Conservation (phyloP, 30 jellyfish, hydroid and myxozoan species). For the Turritopsis dohrnii region DNA sequence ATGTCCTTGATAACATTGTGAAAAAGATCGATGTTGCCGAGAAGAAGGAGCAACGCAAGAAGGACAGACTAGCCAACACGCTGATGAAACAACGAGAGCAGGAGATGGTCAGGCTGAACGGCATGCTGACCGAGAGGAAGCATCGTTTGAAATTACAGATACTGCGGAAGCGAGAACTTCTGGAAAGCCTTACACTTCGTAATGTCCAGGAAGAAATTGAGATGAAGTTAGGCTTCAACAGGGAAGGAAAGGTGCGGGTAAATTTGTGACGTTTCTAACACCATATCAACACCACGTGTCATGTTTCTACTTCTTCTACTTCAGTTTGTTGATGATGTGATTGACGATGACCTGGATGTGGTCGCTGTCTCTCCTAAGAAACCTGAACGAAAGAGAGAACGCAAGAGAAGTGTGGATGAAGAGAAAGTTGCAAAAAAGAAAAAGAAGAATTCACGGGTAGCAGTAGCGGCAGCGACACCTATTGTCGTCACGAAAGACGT, state of each 20-base stretch:
- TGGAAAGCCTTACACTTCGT: constrained; percentile 15
- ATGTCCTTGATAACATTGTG: constrained; percentile 22
- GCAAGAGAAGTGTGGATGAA: not conserved
- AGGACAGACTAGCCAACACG: not conserved
- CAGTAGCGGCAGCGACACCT: constrained; percentile 30
- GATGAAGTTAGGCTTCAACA: constrained; percentile 5
- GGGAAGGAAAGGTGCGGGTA: not conserved
- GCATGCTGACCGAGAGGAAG: constrained; percentile 5
- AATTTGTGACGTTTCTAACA: not conserved
- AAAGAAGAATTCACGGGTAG: constrained; percentile 17
- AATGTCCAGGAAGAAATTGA: constrained; percentile 25
- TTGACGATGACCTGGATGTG: not conserved
- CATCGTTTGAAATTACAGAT: constrained; percentile 19
- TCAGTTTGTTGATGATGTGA: not conserved
- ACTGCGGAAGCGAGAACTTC: constrained; percentile 25
- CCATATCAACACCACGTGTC: too few relatives aligned
- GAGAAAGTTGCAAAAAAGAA: not conserved
- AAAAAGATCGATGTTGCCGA: constrained; percentile 26
- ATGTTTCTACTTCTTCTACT: too few relatives aligned
- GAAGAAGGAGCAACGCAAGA: constrained; percentile 24
- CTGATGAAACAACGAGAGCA: constrained; percentile 22
- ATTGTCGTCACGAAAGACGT: constrained; percentile 25
- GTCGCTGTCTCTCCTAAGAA: constrained; percentile 3
- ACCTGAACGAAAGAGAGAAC: not conserved
- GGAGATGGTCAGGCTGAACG: constrained; percentile 11